Conservation (phyloP, 1,140 invertebrate species). For the Diachasma alloeum region DNA sequence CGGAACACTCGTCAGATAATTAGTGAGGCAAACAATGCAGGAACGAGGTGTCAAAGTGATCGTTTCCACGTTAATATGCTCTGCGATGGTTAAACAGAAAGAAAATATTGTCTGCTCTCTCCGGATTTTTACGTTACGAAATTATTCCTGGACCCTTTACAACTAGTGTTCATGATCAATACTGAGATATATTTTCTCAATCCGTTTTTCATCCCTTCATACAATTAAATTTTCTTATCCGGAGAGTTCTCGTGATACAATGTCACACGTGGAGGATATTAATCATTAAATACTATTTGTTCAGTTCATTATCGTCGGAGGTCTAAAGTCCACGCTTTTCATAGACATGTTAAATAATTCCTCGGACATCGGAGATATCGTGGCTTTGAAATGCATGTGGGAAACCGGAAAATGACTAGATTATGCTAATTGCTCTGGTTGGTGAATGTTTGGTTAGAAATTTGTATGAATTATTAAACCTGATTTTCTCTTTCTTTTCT, state of each 20-base stretch:
- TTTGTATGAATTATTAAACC: neutral
- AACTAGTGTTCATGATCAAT: neutral
- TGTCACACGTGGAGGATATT: neutral
- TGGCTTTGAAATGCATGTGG: too few species aligned
- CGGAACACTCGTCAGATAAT: constrained; percentile 40
- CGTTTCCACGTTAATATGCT: neutral
- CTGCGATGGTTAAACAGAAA: neutral
- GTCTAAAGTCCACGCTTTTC: too few species aligned
- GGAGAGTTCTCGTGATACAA: constrained; percentile 9
- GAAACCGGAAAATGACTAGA: too few species aligned
- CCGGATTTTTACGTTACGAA: neutral
- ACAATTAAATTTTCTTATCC: too few species aligned
- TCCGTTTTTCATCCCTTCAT: too few species aligned
- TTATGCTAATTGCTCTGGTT: too few species aligned
- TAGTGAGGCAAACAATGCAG: constrained; percentile 37
- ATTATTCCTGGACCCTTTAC: neutral
- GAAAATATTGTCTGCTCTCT: neutral
- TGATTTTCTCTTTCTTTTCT: too few species aligned
- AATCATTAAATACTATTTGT: neutral
- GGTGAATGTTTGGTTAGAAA: too few species aligned
- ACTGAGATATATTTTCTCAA: too few species aligned
- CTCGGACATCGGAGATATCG: too few species aligned
- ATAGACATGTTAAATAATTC: too few species aligned
- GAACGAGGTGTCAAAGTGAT: constrained; percentile 22
- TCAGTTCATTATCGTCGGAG: too few species aligned